Evolutionary conservation across 2,797 vertebrate species (phyloP).

Genomic region (Oophaga sylvatica): DNA sequence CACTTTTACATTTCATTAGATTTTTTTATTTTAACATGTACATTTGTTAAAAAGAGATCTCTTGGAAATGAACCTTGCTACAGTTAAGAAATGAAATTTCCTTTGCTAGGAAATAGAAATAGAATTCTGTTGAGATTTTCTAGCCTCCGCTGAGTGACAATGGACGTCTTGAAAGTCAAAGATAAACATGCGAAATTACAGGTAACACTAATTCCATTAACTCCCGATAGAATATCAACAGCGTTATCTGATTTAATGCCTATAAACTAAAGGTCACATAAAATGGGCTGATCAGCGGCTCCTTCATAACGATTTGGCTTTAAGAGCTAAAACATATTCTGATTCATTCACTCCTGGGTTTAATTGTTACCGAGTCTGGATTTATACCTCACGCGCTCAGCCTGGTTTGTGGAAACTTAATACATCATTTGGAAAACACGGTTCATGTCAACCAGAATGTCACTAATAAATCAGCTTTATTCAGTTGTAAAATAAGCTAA

Average conservation of each 20-base stretch:
- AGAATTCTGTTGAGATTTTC: not conserved
- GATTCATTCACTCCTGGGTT: slow-evolving; percentile 10
- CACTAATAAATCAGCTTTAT: not conserved
- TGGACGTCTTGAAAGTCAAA: not conserved
- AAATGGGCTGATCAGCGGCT: not conserved
- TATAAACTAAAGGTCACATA: not conserved
- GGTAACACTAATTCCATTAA: not conserved
- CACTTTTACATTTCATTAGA: not conserved
- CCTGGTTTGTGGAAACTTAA: slow-evolving; percentile 7
- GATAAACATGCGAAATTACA: not conserved
- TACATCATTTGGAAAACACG: not conserved
- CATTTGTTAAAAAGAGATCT: not conserved
- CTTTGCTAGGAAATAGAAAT: not conserved
- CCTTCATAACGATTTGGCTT: not conserved
- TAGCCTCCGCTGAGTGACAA: not conserved
- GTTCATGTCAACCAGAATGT: slow-evolving; percentile 4
- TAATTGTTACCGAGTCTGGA: slow-evolving; percentile 17
- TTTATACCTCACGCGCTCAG: not conserved
- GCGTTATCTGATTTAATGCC: not conserved
- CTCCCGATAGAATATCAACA: not conserved
- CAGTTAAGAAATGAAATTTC: not conserved
- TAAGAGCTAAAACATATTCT: not conserved
- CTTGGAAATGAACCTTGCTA: not conserved
- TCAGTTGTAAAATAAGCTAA: not conserved
- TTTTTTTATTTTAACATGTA: not conserved